phyloP scores from a whole-genome alignment of 2,888 invertebrate genomes.

The Metacarcinus magister region DNA sequence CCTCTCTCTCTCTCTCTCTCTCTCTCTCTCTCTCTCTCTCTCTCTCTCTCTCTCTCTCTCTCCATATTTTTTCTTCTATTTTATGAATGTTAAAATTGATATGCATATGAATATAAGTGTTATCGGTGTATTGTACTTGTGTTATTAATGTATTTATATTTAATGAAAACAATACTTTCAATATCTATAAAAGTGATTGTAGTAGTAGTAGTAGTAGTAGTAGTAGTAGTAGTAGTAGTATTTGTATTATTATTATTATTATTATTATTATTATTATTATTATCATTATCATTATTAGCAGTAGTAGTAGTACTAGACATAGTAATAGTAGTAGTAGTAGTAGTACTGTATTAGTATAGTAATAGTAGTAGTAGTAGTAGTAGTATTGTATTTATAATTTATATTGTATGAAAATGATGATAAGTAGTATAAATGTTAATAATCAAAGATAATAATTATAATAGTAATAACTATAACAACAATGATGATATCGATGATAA shows the following conservation, averaged over 20 bases:
- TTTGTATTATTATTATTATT: no score
- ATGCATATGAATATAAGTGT: neutral
- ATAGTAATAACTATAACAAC: neutral
- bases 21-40: slow-evolving; percentile 34
- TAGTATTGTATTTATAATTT: neutral
- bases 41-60: neutral
- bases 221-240: neutral
- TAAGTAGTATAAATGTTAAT: neutral
- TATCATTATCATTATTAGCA: no score
- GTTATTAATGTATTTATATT: neutral
- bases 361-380: neutral
- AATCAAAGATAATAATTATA: no score
- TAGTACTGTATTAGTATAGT: neutral
- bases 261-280: no score
- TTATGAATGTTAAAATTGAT: neutral
- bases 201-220: neutral
- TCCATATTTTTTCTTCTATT: neutral
- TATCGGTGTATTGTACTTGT: no score
- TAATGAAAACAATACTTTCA: neutral
- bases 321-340: no score
- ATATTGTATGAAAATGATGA: neutral
- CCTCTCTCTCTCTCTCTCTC: slow-evolving; percentile 44
- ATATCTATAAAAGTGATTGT: no score
- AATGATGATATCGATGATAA: slow-evolving; percentile 27
- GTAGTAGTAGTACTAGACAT: no score